Conservation (phyloP, 2,113 vertebrate genomes). For the Rattus rattus region DNA sequence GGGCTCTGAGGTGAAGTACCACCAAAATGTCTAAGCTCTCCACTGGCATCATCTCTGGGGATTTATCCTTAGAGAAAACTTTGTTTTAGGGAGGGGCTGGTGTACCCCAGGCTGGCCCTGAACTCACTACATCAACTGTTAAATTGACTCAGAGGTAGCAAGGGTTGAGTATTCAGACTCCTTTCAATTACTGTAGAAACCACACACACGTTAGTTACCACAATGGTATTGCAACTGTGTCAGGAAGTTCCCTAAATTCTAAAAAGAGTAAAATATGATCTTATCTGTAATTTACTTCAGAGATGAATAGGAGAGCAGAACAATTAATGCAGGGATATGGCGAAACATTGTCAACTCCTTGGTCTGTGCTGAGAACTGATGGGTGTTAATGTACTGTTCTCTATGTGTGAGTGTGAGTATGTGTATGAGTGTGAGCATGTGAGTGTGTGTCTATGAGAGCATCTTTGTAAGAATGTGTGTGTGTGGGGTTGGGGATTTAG, state of each 20-base stretch:
- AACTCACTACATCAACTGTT: neutral
- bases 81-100: neutral
- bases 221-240: neutral
- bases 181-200: neutral
- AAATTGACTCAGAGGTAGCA: neutral
- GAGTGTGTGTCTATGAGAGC: neutral
- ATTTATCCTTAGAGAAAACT: neutral
- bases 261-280: neutral
- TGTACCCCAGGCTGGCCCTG: neutral
- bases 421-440: neutral
- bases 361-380: neutral
- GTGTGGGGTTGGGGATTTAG: no score
- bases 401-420: neutral
- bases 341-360: neutral
- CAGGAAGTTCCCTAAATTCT: neutral
- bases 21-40: neutral
- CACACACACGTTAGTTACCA: neutral
- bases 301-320: neutral
- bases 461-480: neutral
- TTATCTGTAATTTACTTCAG: conserved; percentile 18
- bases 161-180: neutral
- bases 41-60: neutral
- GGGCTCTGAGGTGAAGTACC: neutral
- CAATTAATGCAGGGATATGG: neutral
- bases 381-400: neutral